These are phyloP conservation scores for Dasypogon diadema DNA, from an alignment of 2,888 invertebrate genomes.

Conservation along the genomic window DNA sequence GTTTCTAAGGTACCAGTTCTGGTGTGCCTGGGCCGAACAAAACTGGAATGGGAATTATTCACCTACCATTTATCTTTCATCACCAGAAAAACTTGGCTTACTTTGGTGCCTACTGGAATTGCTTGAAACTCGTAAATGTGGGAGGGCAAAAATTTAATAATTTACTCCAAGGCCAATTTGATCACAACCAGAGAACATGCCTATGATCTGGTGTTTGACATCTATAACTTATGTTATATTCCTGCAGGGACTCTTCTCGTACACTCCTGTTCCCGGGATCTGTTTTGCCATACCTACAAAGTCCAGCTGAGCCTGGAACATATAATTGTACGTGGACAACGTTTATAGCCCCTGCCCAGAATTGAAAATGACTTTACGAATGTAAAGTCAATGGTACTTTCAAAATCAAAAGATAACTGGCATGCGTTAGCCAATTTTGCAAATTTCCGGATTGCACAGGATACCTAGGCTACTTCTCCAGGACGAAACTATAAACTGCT, in stretches of 20 bases:
- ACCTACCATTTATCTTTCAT: conserved; percentile 24
- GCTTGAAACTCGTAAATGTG: conserved; percentile 9
- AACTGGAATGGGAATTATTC: neutral
- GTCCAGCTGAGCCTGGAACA: neutral
- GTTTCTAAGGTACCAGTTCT: neutral
- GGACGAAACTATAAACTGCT: too few relatives aligned
- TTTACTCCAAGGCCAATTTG: conserved; percentile 13
- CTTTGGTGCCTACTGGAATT: conserved; percentile 34
- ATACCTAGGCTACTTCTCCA: neutral
- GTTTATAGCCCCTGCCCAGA: conserved; percentile 1
- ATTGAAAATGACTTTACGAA: conserved; percentile 30
- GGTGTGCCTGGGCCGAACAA: neutral
- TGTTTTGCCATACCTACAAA: neutral
- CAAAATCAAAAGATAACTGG: too few relatives aligned
- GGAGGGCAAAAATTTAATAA: conserved; percentile 43
- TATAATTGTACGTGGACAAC: conserved; percentile 4
- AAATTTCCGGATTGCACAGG: neutral
- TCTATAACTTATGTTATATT: conserved; percentile 48
- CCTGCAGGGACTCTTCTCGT: neutral
- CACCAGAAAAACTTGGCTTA: neutral
- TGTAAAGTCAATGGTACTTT: too few relatives aligned
- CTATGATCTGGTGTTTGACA: conserved; percentile 51
- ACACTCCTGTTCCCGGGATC: neutral
- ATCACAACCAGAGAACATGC: neutral
- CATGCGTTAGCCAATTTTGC: conserved; percentile 6